phyloP scores from a whole-genome alignment of 2,888 invertebrate genomes.

The Gandaritis pyraliata region DNA sequence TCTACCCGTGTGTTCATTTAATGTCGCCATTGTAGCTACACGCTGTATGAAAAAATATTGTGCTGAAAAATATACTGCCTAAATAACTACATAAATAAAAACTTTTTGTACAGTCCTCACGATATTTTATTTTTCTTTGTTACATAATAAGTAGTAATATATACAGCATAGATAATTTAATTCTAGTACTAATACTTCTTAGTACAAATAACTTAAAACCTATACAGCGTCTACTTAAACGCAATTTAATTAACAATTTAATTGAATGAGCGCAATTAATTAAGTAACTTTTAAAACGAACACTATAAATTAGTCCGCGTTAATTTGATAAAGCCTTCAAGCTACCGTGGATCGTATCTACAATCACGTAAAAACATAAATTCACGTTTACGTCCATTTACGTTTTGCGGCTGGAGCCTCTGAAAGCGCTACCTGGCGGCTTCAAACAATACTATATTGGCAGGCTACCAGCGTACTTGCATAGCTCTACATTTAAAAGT shows the following conservation, averaged over 20 bases:
- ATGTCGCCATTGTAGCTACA: too few relatives aligned
- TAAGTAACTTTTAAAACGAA: constrained; percentile 27
- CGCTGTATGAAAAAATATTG: too few relatives aligned
- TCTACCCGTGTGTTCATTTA: too few relatives aligned
- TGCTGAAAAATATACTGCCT: too few relatives aligned
- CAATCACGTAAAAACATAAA: constrained; percentile 32
- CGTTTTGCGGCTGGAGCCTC: constrained; percentile 1
- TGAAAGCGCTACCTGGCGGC: constrained; percentile 57
- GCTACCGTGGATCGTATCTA: constrained; percentile 27
- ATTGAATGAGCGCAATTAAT: constrained; percentile 17
- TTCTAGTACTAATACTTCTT: too few relatives aligned
- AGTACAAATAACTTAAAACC: not conserved
- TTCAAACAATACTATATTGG: constrained; percentile 36
- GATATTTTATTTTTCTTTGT: too few relatives aligned
- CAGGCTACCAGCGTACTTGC: not conserved
- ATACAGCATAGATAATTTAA: too few relatives aligned
- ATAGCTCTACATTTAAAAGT: constrained; percentile 11
- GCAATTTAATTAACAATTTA: not conserved
- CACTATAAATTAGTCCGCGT: constrained; percentile 32
- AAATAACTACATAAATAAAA: too few relatives aligned
- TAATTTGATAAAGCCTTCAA: constrained; percentile 37
- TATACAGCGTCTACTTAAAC: not conserved
- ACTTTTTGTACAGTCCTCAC: not conserved
- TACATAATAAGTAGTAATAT: too few relatives aligned
- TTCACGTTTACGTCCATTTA: constrained; percentile 25